These are phyloP conservation scores for Leptodirus hochenwartii DNA, from an alignment of 2,888 invertebrate species.

Conservation along the genomic window DNA sequence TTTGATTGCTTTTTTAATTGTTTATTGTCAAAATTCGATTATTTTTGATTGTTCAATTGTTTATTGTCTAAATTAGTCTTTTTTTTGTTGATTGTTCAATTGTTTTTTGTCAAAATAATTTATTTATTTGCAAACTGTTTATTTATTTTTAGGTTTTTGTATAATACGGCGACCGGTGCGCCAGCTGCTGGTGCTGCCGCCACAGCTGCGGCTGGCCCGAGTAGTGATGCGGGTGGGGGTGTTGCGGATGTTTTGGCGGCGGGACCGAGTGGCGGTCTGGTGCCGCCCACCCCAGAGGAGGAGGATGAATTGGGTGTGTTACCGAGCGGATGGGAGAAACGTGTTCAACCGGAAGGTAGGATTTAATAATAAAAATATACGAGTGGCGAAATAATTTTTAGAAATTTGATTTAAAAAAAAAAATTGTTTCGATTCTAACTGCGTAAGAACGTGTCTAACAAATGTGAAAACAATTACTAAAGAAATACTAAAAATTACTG, in stretches of 20 bases:
- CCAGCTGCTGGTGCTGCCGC: too few species aligned
- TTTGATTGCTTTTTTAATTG: conserved; percentile 2
- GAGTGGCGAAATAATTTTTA: neutral
- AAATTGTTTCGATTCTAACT: conserved; percentile 1
- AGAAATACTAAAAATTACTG: too few species aligned
- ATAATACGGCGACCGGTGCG: neutral
- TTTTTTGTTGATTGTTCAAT: neutral
- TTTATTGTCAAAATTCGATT: neutral
- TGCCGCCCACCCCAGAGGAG: conserved; percentile 37
- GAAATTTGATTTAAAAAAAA: conserved; percentile 2
- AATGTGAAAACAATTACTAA: too few species aligned
- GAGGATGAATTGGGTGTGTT: conserved; percentile 70
- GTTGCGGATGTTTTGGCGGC: conserved; percentile 7
- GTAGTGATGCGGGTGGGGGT: conserved; percentile 11
- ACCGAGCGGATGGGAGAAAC: conserved; percentile 94
- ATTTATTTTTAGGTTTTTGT: neutral
- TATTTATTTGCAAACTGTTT: neutral
- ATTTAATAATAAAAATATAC: neutral
- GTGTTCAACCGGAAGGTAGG: conserved; percentile 71
- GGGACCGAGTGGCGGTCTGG: conserved; percentile 21
- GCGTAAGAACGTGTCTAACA: too few species aligned
- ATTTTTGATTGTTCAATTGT: neutral
- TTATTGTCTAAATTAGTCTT: neutral
- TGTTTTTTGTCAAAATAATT: neutral
- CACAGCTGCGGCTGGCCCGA: conserved; percentile 19